A percentile compares a stretch with the other conserved stretches of the same genome.
Conservation (phyloP, 2,888 invertebrate genomes). For the Byasa hedistus region DNA sequence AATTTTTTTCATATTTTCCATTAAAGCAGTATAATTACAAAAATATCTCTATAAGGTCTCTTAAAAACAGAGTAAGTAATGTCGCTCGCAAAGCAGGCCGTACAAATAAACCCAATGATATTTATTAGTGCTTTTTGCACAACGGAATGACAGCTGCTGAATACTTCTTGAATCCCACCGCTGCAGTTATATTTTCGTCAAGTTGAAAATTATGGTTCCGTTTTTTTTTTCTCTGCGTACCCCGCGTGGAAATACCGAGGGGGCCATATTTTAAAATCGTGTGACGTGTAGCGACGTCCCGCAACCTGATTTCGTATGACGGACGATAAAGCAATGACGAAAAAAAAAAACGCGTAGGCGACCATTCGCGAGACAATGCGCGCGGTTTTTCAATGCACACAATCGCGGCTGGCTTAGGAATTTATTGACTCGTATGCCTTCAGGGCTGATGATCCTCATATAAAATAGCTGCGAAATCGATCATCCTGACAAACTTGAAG, state of each 20-base stretch:
- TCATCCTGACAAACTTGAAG: too few relatives aligned
- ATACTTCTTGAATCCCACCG: constrained; percentile 3
- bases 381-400: constrained; percentile 63
- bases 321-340: constrained; percentile 47
- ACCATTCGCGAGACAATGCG: constrained; percentile 51
- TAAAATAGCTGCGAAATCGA: too few relatives aligned
- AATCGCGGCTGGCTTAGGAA: constrained; percentile 67
- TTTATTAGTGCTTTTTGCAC: neutral
- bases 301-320: constrained; percentile 54
- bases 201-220: constrained; percentile 17
- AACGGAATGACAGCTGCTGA: constrained; percentile 15
- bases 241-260: constrained; percentile 10
- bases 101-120: neutral
- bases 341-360: constrained; percentile 39
- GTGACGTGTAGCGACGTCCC: constrained; percentile 44
- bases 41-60: too few relatives aligned
- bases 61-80: too few relatives aligned
- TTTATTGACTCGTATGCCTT: constrained; percentile 69
- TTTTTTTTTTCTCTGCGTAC: neutral
- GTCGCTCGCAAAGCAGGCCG: too few relatives aligned
- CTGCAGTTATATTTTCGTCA: constrained; percentile 19
- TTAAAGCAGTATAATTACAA: too few relatives aligned
- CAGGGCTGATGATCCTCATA: constrained; percentile 16
- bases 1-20: too few relatives aligned
- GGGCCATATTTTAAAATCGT: constrained; percentile 25